Base-by-base conservation (phyloP, 2,888 invertebrate species). In the Stramonita haemastoma region DNA sequence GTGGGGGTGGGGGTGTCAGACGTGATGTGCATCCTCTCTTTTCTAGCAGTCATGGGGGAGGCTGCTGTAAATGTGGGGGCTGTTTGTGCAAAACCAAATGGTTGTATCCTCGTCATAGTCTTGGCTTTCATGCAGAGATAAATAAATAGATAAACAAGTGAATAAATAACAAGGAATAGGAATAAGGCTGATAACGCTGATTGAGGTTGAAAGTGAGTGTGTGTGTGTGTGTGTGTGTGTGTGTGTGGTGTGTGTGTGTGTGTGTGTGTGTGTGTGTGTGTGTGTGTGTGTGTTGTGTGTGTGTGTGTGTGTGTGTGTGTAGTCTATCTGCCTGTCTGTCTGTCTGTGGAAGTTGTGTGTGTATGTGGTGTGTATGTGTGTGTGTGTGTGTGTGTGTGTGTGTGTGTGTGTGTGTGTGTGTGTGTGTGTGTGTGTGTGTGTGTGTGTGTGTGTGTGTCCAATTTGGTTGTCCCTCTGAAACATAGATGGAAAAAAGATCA, bases 351-450 rank as follows among this genome's bases (percentile, higher is more conserved):
- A 8, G 83, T 26, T 13, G 17, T 22, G 46, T 83, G 83, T 46
- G 46, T 46, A 22, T 26, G 46, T 46, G 83, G 83, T 46, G 83
- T 46, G 83, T 46, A 46, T 46, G 83, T 46, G 83, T 46, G 22
- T 83, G 83, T 83, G 46, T 83, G 83, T 83, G 46, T 83, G 83
- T 83, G 83, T 83, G 83, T 83, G 46, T 46, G 83, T 46, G 46
- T 46, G 46, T 83, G 46, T 36, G 46, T 46, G 83, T 26, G 83
- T 22, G 46, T 26, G 83, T 22, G 46, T 46, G 2, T 46, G 83
- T 46, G 22, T 46, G 83, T 46, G 19, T 26, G 46, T 13, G 46
- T 26, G 46, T 26, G n/a, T 46, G 83, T 26, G 6, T 11, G 83
- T 83, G 36, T 22, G 36, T 46, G 11, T 5, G n/a, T 22, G 83